These are phyloP conservation scores for Chloropsis cyanopogon DNA, from an alignment of 2,113 vertebrate genomes.

Conservation along the genomic window DNA sequence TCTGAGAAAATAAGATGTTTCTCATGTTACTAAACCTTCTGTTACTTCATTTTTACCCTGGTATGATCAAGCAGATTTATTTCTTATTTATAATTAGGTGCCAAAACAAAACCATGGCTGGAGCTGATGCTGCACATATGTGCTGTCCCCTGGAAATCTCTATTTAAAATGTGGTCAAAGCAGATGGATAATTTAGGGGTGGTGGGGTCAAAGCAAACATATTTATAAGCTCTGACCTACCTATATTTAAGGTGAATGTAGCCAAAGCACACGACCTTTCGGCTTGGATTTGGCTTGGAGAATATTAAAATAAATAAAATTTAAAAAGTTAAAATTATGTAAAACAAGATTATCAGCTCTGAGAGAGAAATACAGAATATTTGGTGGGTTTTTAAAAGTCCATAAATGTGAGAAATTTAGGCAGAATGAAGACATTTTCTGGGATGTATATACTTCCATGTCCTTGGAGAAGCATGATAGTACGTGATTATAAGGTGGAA, in stretches of 20 bases:
- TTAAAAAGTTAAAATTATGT: not conserved
- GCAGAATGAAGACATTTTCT: not conserved
- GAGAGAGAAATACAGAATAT: not conserved
- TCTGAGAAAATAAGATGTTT: not conserved
- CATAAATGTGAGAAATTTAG: not conserved
- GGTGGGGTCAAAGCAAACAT: accelerated
- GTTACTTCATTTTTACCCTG: not conserved
- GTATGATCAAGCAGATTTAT: not conserved
- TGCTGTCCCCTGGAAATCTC: not conserved
- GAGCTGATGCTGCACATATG: not conserved
- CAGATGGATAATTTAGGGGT: not conserved
- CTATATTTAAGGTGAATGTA: not conserved
- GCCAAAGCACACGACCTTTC: not conserved
- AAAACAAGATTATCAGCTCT: not conserved
- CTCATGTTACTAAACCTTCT: not conserved
- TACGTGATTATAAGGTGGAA: not conserved
- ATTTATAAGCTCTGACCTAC: not conserved
- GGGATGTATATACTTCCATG: not conserved
- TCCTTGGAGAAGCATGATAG: not conserved
- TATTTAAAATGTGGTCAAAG: not conserved
- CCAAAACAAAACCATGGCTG: not conserved
- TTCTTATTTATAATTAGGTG: not conserved
- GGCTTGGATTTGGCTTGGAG: not conserved
- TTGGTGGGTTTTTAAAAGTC: accelerated
- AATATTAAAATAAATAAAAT: not conserved